A percentile compares a stretch with the other conserved stretches of the same genome.
Evolutionary conservation across 2,888 invertebrate species (phyloP).

Genomic region (Drosophila yooni): DNA sequence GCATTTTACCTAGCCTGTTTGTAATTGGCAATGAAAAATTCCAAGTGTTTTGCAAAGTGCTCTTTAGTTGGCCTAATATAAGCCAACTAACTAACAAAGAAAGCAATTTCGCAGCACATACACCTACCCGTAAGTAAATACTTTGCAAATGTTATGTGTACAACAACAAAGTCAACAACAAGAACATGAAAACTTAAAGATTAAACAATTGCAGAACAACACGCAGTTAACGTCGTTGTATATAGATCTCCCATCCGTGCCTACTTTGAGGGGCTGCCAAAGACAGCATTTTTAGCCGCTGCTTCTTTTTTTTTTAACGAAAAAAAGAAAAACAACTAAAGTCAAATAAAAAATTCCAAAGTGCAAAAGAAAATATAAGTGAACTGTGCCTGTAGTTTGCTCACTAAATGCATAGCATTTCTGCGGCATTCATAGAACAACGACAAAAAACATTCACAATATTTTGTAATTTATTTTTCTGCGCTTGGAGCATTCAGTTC

Average conservation of each 20-base stretch:
- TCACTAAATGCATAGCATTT: conserved; percentile 49
- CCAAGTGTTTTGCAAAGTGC: conserved; percentile 69
- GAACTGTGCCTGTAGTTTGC: conserved; percentile 21
- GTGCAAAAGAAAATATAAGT: conserved; percentile 40
- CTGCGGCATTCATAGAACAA: conserved; percentile 7
- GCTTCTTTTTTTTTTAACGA: conserved; percentile 3
- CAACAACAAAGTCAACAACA: conserved; percentile 12
- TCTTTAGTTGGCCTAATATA: conserved; percentile 57
- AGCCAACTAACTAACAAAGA: conserved; percentile 52
- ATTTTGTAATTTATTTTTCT: conserved; percentile 8
- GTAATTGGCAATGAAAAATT: conserved; percentile 70
- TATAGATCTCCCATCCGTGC: conserved; percentile 4
- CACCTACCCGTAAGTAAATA: conserved; percentile 12
- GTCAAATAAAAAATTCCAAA: conserved; percentile 50
- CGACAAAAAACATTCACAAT: conserved; percentile 1
- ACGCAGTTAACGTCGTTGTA: conserved; percentile 28
- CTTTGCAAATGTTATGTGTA: conserved; percentile 27
- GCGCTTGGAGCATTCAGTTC: neutral
- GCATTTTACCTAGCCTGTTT: conserved; percentile 49
- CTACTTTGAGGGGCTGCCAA: conserved; percentile 13
- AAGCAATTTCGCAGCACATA: conserved; percentile 45
- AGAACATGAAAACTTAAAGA: conserved; percentile 8
- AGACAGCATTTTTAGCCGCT: conserved; percentile 20
- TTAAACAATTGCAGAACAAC: conserved; percentile 31
- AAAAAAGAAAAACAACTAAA: conserved; percentile 26